phyloP scores from a whole-genome alignment of 2,113 vertebrate genomes.

The Gymnobelideus leadbeateri region DNA sequence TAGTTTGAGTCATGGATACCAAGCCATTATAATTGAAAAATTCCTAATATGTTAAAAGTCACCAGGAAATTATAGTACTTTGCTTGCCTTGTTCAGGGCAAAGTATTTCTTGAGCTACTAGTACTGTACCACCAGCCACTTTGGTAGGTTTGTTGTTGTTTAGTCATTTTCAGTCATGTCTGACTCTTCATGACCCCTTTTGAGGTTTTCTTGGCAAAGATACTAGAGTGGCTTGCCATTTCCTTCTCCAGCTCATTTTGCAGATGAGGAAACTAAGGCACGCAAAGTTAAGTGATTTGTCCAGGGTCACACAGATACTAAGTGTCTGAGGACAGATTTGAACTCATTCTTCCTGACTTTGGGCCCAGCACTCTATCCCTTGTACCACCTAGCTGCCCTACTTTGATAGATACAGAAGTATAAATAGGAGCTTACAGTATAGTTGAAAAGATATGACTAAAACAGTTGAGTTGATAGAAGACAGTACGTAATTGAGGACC shows the following conservation, averaged over 20 bases:
- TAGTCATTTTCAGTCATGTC: background rate
- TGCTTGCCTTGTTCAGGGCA: background rate
- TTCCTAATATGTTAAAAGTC: background rate
- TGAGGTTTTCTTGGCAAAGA: background rate
- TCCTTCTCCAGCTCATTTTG: background rate
- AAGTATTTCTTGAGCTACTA: background rate
- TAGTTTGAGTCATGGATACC: conserved; percentile 48
- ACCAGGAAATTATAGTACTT: background rate
- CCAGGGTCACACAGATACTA: background rate
- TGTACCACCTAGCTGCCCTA: background rate
- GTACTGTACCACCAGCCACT: background rate
- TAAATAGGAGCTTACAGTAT: background rate
- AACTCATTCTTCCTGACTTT: background rate
- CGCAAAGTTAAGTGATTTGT: background rate
- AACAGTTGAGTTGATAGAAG: background rate
- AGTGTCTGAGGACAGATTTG: background rate
- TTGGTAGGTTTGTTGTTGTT: background rate
- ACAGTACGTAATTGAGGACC: background rate
- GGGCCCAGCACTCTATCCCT: background rate
- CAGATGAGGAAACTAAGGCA: background rate
- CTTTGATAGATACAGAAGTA: background rate
- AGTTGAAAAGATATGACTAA: background rate
- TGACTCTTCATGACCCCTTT: background rate
- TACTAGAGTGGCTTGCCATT: too few species aligned
- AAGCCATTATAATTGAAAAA: background rate